Percentiles rank a stretch among this genome's conserved stretches.
Conservation (phyloP, 2,113 vertebrate genomes). For the Chaetops frenatus region DNA sequence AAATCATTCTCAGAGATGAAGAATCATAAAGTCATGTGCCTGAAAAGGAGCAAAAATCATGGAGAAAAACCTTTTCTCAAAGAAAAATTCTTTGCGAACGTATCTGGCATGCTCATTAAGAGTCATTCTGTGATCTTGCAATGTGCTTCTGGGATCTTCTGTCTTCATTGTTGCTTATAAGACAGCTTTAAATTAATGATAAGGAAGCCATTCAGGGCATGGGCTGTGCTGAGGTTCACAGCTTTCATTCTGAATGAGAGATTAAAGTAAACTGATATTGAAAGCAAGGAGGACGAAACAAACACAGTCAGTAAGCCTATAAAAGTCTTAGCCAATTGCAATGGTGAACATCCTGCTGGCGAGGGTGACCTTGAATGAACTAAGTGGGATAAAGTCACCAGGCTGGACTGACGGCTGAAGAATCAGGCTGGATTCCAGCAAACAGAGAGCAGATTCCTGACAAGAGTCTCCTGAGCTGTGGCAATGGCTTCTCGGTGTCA, state of each 20-base stretch:
- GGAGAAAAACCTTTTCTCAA: background rate
- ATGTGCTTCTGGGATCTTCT: background rate
- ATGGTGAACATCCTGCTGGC: constrained; percentile 47
- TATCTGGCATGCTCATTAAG: background rate
- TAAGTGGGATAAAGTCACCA: constrained; percentile 71
- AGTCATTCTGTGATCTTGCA: background rate
- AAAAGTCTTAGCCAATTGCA: constrained; percentile 57
- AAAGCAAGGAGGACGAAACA: constrained; percentile 43
- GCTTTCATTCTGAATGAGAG: constrained; percentile 41
- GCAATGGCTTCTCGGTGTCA: constrained; percentile 63
- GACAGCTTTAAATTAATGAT: constrained; percentile 50
- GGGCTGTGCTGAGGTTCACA: constrained; percentile 1
- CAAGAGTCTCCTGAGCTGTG: background rate
- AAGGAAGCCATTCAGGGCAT: constrained; percentile 20
- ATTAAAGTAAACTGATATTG: constrained; percentile 43
- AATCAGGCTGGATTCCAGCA: constrained; percentile 15
- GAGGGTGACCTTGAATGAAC: constrained; percentile 69
- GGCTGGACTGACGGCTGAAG: constrained; percentile 42
- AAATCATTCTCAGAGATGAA: background rate
- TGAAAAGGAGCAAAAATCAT: background rate
- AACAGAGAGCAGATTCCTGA: background rate
- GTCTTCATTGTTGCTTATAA: background rate
- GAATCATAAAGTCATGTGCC: background rate
- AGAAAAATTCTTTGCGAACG: background rate
- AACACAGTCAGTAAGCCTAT: constrained; percentile 59